Percentiles rank a stretch among this genome's conserved stretches.
These are phyloP conservation scores for Oryzaephilus surinamensis DNA, from an alignment of 1,140 invertebrate species.

Conservation along the genomic window DNA sequence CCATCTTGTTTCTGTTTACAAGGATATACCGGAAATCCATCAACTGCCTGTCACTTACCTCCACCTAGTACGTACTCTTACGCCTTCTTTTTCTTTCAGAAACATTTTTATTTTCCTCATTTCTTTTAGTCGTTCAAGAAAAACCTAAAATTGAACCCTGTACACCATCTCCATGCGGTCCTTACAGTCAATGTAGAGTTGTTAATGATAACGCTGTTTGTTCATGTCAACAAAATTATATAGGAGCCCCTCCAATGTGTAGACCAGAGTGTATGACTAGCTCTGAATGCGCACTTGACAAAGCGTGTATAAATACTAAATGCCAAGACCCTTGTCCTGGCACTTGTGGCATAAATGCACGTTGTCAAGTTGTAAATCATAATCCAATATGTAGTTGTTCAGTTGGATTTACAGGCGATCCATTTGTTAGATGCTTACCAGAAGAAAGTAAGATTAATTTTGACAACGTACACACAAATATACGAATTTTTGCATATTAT, in stretches of 20 bases:
- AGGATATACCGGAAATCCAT: constrained; percentile 57
- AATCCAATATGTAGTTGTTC: constrained; percentile 57
- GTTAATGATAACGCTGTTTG: constrained; percentile 51
- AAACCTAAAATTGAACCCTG: constrained; percentile 46
- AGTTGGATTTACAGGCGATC: constrained; percentile 57
- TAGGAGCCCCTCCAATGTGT: constrained; percentile 51
- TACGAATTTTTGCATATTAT: constrained; percentile 3
- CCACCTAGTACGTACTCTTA: constrained; percentile 38
- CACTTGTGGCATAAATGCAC: constrained; percentile 55
- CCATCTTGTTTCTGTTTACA: constrained; percentile 55
- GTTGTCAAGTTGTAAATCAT: constrained; percentile 58
- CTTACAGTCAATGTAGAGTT: constrained; percentile 53
- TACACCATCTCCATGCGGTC: constrained; percentile 59
- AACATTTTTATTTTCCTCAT: constrained; percentile 9
- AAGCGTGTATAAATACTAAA: constrained; percentile 49
- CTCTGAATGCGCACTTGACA: constrained; percentile 47
- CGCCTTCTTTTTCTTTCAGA: constrained; percentile 4
- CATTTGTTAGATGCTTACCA: constrained; percentile 52
- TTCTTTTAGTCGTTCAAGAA: constrained; percentile 17
- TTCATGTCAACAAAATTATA: constrained; percentile 47
- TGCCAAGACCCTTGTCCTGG: constrained; percentile 51
- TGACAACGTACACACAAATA: not conserved
- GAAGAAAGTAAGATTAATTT: constrained; percentile 41
- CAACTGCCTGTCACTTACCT: constrained; percentile 47
- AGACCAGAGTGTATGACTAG: constrained; percentile 52